Evolutionary conservation across 2,888 invertebrate genomes (phyloP), one percentile per base, ranked within the genome.

Genomic region (Tiliacea citrago): DNA sequence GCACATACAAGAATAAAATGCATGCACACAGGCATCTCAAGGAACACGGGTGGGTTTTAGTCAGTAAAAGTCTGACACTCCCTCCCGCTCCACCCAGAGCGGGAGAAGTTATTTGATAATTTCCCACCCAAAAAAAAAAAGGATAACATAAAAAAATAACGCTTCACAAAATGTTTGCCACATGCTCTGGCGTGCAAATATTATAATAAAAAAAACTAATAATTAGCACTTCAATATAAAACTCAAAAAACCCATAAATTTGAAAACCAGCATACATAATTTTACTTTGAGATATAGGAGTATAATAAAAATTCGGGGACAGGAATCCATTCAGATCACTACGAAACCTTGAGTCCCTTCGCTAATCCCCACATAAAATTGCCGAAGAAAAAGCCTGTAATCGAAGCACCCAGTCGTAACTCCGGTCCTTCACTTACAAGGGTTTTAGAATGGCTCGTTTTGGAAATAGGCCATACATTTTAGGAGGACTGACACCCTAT

Each of bases 351-450:
- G 69, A 72, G 75, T 51, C 16, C 86, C 85, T 79, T 74, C 74
- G 72, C 86, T 90, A 90, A 92, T 90, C 91, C 90, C 57, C 81
- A 83, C 89, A 91, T 92, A 91, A 91, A 92, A 90, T 88, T 90
- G 86, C 83, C 66, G 81, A 79, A 87, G 88, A 90, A 90, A 92
- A 90, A 90, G 87, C 82, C 81, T 82, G 87, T 89, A 90, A 90
- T 91, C 90, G 90, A 90, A 90, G 80, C 87, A 86, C 85, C 87
- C 84, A 86, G 83, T 86, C 92, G 91, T 92, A 92, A 92, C 89
- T 92, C 82, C 79, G 75, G 85, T 79, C 90, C 90, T 89, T 90
- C 91, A 90, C 89, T 91, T 90, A 88, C 90, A 89, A 88, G 83
- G 88, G 87, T 88, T 88, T 88, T 88, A 86, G 81, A 85, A 88